Base-by-base conservation (phyloP, 2,797 vertebrate genomes). In the Falco biarmicus region DNA sequence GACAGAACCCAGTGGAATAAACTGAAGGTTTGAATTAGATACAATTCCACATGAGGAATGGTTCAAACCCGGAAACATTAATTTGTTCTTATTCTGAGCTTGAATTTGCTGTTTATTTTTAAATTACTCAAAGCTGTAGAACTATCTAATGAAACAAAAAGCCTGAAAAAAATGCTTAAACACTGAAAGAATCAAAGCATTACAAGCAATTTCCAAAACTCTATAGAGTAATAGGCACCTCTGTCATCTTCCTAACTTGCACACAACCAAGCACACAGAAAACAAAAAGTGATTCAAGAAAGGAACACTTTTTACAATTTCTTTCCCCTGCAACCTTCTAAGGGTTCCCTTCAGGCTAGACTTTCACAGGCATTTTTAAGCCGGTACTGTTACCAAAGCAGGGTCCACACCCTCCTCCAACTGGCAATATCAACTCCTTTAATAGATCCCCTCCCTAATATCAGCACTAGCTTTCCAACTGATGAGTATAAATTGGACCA, bases 201-300 rank as follows among this genome's bases (percentile, higher is more conserved):
- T 87, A 79, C 18, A 84, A 74, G 84, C 66, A 45, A 79, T 64
- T 90, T 79, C 80, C 75, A 91, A 80, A 86, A 37, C 32, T 79
- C 43, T 70, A 10, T 74, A 83, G 66, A 95, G 65, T 39, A 95
- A 83, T 17, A 87, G 66, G 69, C 56, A 78, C 1, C 8, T 50
- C 51, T 86, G 39, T 63, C 16, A 3, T 26, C 37, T 59, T 75
- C 34, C 19, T 43, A 73, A 79, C 43, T 83, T 78, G 89, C 59
- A 57, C 31, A 47, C 47, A 94, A 87, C 18, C 39, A 71, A 69
- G 32, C 32, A 70, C n/a, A 66, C 0, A 77, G 47, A 45, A 94
- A 92, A 76, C 68, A 93, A 77, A 79, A 89, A 77, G 21, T 69
- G 74, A 86, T 53, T 91, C 45, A 92, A 80, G 50, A 93, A 89